Base-by-base conservation (phyloP, 2,888 invertebrate species). In the Drosophila pseudotalamancana region DNA sequence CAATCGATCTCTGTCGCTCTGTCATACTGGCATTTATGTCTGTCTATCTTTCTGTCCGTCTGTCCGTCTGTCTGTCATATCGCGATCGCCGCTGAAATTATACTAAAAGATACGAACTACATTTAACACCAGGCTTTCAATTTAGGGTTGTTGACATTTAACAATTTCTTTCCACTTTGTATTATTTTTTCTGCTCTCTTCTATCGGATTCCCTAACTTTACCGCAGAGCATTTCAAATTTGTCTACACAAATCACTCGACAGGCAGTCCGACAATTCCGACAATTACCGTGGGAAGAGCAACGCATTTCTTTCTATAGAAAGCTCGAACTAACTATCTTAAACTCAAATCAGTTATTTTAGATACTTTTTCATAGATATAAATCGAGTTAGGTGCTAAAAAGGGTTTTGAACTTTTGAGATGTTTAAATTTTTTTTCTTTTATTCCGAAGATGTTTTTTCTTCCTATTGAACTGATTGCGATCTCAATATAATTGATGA, bases 121-220 rank as follows among this genome's bases (percentile, higher is more conserved):
- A 73, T 86, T 83, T 77, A 86, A 77, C 84, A 77, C 67, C 87
- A 72, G 63, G 81, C 64, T 74, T 71, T 77, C 84, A 87, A 87
- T 84, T 80, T 77, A 84, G 74, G 57, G 61, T 53, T 65, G 81
- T 77, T 84, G 81, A 82, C 81, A 87, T 81, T 81, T 65, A 68
- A n/a, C n/a, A n/a, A n/a, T n/a, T n/a, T n/a, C n/a, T n/a, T 11
- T 27, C 68, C 80, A 77, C 76, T 83, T 83, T 69, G 68, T 60
- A 65, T 31, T 37, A 14, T 39, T 60, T n/a, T n/a, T n/a, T n/a
- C n/a, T 56, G 48, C 48, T 14, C 54, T 60, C 54, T 59, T 63
- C 29, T 63, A 19, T 63, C 29, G n/a, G 48, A 59, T 72, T 29
- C 64, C 45, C 69, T 64, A 59, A 60, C 70, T 23, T 64, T 49